Conservation (phyloP, 2,113 vertebrate genomes). For the Zingel zingel region DNA sequence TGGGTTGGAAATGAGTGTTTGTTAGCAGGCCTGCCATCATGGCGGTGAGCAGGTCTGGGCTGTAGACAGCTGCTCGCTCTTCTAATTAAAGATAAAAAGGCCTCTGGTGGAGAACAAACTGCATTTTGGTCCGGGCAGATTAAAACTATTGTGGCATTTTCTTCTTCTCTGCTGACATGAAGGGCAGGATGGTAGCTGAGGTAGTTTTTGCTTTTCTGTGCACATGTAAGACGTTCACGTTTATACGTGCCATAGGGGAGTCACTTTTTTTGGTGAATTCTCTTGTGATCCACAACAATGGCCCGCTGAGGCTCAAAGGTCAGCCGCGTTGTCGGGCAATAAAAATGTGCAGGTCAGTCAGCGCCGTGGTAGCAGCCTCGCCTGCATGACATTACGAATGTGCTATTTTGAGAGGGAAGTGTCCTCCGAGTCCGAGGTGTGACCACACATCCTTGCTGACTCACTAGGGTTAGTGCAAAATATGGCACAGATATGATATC, state of each 20-base stretch:
- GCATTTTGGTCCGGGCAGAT: conserved; percentile 59
- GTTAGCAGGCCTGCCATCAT: conserved; percentile 38
- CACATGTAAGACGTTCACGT: conserved; percentile 25
- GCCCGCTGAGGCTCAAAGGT: conserved; percentile 78
- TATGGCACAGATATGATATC: conserved; percentile 71
- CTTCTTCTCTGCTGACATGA: conserved; percentile 48
- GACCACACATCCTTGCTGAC: conserved; percentile 74
- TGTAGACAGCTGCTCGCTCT: conserved; percentile 78
- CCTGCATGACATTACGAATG: conserved; percentile 78
- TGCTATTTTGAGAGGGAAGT: conserved; percentile 73
- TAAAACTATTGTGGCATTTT: conserved; percentile 65
- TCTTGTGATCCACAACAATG: conserved; percentile 44
- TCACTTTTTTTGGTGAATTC: conserved; percentile 10
- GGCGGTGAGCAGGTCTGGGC: conserved; percentile 56
- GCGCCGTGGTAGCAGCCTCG: conserved; percentile 38
- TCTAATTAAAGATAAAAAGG: conserved; percentile 77
- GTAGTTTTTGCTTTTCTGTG: conserved; percentile 9
- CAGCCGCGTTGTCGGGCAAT: conserved; percentile 75
- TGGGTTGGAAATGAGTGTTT: conserved; percentile 43
- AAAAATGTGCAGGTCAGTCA: conserved; percentile 73
- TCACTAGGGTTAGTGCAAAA: conserved; percentile 70
- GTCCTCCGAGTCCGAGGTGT: conserved; percentile 79
- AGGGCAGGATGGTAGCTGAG: conserved; percentile 35
- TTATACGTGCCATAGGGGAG: conserved; percentile 14
- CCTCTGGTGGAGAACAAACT: conserved; percentile 74